Evolutionary conservation across 2,113 vertebrate species (phyloP), one percentile per base, ranked within the genome.

Genomic region (Cavia porcellus): DNA sequence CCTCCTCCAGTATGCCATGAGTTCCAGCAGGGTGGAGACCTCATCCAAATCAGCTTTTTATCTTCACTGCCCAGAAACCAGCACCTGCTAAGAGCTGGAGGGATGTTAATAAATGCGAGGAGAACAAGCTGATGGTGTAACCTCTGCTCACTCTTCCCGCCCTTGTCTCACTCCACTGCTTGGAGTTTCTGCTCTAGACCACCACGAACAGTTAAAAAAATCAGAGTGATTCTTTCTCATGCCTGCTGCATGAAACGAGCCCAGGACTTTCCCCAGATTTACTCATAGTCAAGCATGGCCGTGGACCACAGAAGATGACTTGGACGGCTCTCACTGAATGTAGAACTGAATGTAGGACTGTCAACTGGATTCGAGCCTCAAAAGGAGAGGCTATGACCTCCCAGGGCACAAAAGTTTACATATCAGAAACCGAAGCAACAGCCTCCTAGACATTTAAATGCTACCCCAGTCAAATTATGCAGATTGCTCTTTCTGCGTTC

Each of bases 81-180:
- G 47, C 7, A 59, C 61, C 75, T 28, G 30, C 12, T 4, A 70
- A n/a, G 11, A 42, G 38, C 28, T n/a, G 79, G 38, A 82, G 12
- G 4, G n/a, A 25, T 85, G 22, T 25, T 82, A 20, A 24, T 52
- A 89, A 72, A 66, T 22, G 9, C 15, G 24, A 92, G 55, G 57
- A 47, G 38, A 50, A 0, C 1, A 1, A 20, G 47, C 24, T 74
- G 10, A 20, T 0, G 2, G 17, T 5, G 35, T 20, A 32, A 35
- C 47, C 32, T 2, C 1, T 5, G 2, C 8, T 42, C 50, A 47
- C 62, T 61, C 17, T 28, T 32, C 32, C 3, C 17, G 3, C 28
- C 4, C 32, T 7, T 25, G 64, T 17, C 57, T 52, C 42, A 70
- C 6, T 70, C 35, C 62, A 20, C 15, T 47, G 32, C 10, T 35